Base-by-base conservation (phyloP, 2,113 vertebrate species). In the Mesitornis unicolor region DNA sequence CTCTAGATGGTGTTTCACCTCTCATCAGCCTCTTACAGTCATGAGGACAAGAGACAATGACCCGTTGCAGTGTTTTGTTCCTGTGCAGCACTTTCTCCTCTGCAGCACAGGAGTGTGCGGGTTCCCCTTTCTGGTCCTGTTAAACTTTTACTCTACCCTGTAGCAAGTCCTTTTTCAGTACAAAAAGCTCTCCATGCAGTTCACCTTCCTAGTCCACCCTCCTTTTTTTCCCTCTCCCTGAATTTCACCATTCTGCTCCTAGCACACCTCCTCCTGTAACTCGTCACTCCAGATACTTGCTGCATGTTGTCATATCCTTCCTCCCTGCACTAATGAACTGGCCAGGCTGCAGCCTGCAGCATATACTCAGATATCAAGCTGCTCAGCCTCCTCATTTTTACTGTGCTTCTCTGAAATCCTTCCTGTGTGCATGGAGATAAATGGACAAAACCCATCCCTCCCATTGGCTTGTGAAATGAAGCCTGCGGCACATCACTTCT, bases 291-390 rank as follows among this genome's bases (percentile, higher is more conserved):
- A 86, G 90, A 97, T 96, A 60, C 28, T 96, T 95, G 71, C 88
- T 86, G 82, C 54, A 88, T 95, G 92, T 84, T 90, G 79, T 96
- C 95, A 96, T 90, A 90, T 94, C 85, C 93, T 93, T 87, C 40
- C 79, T 94, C 38, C 38, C 36, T 11, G 1, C 69, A 19, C 80
- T 91, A 75, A 94, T 78, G 84, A 84, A 82, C 88, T 96, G 81
- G 53, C 94, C 84, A 69, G 78, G 70, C 93, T 87, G 89, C 94
- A 93, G 92, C 73, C 90, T 87, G 83, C 57, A 91, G 69, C 54
- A 8, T 84, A 63, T 51, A 80, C 83, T 94, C 79, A 75, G 71
- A 78, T 86, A 94, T 71, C 73, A 93, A 20, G 93, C 85, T 75
- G 16, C 36, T 95, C 73, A 64, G 60, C 76, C 76, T 94, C 68